Percentiles rank a stretch among this genome's conserved stretches.
Conservation (phyloP, 2,888 invertebrate species). For the Cryptus viduatorius region DNA sequence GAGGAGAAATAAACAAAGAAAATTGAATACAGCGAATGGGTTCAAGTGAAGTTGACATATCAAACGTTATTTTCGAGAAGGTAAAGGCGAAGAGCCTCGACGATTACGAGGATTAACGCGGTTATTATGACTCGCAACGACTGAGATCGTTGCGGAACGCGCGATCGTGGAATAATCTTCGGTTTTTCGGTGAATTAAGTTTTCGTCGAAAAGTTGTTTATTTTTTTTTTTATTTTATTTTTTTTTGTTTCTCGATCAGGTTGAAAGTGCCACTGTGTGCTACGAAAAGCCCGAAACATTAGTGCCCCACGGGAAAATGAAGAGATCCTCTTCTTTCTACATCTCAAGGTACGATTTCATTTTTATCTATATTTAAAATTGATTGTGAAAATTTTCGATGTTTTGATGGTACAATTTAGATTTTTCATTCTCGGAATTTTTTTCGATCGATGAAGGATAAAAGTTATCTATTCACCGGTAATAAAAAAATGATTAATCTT, state of each 20-base stretch:
- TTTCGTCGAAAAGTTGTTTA: constrained; percentile 15
- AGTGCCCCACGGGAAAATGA: constrained; percentile 83
- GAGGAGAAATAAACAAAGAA: neutral
- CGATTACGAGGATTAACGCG: constrained; percentile 28
- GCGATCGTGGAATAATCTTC: constrained; percentile 19
- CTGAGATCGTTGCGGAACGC: constrained; percentile 27
- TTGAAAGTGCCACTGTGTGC: constrained; percentile 62
- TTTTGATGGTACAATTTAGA: neutral
- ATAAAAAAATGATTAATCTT: neutral
- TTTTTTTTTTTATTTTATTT: constrained; percentile 9
- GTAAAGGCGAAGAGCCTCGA: constrained; percentile 11
- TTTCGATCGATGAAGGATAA: neutral
- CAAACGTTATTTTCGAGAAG: constrained; percentile 40
- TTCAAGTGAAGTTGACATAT: constrained; percentile 63
- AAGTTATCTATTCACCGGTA: neutral
- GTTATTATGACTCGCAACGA: neutral
- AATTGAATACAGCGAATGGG: constrained; percentile 23
- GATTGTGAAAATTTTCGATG: neutral
- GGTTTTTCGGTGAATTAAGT: constrained; percentile 11
- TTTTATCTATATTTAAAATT: neutral
- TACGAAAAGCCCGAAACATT: constrained; percentile 80
- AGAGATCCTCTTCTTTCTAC: constrained; percentile 82
- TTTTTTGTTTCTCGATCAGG: constrained; percentile 14
- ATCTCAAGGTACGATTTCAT: constrained; percentile 80
- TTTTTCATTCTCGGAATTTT: no score